Base-by-base conservation (phyloP, 37 sponge, comb jelly and placozoan species). In the Lycopodina hypogea region DNA sequence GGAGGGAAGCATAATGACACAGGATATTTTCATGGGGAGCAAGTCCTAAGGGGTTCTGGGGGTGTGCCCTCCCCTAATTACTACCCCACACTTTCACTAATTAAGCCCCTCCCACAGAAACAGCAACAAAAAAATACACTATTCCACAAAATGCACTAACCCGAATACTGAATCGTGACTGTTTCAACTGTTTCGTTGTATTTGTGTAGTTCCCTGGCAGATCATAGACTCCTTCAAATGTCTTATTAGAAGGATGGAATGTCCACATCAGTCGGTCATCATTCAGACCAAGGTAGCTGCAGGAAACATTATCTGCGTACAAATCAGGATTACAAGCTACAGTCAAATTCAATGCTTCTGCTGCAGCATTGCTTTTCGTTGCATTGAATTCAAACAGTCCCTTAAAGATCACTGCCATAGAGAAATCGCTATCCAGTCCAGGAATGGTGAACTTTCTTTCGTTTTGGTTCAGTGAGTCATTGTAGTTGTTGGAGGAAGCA, bases 321-420 rank as follows among this genome's bases (percentile, higher is more conserved):
- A 30, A 4, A 70, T 41, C 36, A 4, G 33, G 38, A 70, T 40
- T 42, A 15, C 70, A 70, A 23, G 45, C 42, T 40, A 7, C 70
- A 41, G 70, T 41, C 14, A 21, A 15, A 45, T 70, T 70, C 18
- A 42, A 70, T 6, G 11, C 12, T 11, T 42, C 70, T 3, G 36
- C 70, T 23, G 70, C 36, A 3, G 39, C 12, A 57, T 67, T 73
- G 3, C 61, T 64, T 11, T 48, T 60, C 26, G 40, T 38, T 9
- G 80, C 90, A 39, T 53, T 58, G 45, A 83, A 86, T 42, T 86
- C 83, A 23, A 90, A 82, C 38, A 90, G 36, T 39, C 76, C 37
- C 7, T 51, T 38, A 62, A 90, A 82, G 35, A 86, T 65, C 29
- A 90, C n/a, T 19, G 78, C 83, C 34, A 90, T 59, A 11, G 90